Percentiles rank a stretch among this genome's conserved stretches.
Evolutionary conservation across 2,113 vertebrate genomes (phyloP).

Genomic region (Datnioides undecimradiatus): DNA sequence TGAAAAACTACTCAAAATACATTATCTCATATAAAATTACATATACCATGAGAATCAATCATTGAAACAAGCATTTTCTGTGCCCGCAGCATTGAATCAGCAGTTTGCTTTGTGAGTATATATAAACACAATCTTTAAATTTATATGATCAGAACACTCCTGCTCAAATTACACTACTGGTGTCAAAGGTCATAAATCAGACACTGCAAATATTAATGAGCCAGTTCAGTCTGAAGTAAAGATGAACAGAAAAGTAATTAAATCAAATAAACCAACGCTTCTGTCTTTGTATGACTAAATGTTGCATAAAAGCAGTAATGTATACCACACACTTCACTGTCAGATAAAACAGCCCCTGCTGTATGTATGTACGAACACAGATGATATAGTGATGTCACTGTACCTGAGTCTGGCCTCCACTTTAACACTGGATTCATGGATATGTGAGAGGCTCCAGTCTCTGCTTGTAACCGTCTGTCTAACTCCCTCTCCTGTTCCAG

Average conservation of each 20-base stretch:
- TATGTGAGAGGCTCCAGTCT: slow-evolving; percentile 18
- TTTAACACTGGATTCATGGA: slow-evolving; percentile 63
- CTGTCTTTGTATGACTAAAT: background rate
- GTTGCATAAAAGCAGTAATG: background rate
- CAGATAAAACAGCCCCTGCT: no score
- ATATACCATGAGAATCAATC: no score
- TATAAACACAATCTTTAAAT: background rate
- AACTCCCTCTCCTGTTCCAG: slow-evolving; percentile 74
- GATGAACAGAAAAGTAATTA: background rate
- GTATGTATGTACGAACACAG: background rate
- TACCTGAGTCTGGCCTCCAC: slow-evolving; percentile 81
- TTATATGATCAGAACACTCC: background rate
- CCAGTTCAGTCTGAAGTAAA: background rate
- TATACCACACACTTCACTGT: no score
- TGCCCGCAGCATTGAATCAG: background rate
- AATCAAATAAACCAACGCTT: background rate
- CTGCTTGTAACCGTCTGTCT: slow-evolving; percentile 30
- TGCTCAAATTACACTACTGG: no score
- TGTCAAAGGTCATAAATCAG: background rate
- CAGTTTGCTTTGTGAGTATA: background rate
- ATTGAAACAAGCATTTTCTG: no score
- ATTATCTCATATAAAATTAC: no score
- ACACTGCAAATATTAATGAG: background rate
- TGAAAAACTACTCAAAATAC: no score
- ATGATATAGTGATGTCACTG: background rate